Base-by-base conservation (phyloP, 2,888 invertebrate species). In the Polydrusus pterygomalis region DNA sequence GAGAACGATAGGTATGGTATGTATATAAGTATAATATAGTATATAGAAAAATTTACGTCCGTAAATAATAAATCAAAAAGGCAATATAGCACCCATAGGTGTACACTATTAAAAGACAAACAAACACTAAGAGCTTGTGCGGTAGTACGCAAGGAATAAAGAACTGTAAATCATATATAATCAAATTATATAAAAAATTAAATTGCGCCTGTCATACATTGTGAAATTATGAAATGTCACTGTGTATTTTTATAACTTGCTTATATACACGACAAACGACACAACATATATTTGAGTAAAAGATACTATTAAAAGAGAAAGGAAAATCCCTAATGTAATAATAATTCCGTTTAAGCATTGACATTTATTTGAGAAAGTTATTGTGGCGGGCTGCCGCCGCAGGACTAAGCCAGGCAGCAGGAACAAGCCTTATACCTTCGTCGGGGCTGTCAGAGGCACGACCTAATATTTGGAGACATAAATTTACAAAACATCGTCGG, bases 381-480 rank as follows among this genome's bases (percentile, higher is more conserved):
- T 86, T 85, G 85, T 85, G 80, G 82, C 80, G 82, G 81, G 81
- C 79, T 81, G 79, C 81, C 80, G 82, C 83, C 83, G 79, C 83
- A 83, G 74, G 78, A 81, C 83, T 82, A 85, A 84, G 84, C 77
- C 77, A 49, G 68, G 70, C 84, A 82, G 75, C 78, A 81, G 84
- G 82, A 84, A 84, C 84, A 84, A 82, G 72, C 70, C 72, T 73
- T 76, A 76, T 73, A 84, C 84, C 84, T 82, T 79, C 81, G 74
- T 81, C 79, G 77, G 78, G 80, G 81, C 87, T 86, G 86, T 87
- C 87, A 79, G 82, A 83, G 81, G 84, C 63, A 63, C 72, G 80
- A 88, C 87, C 87, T 88, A 89, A 89, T 89, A 89, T 89, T 89
- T 85, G 87, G 85, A 87, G 86, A 89, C 89, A 89, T 89, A 89